Conservation (phyloP, 2,888 invertebrate genomes). For the Platynereis dumerilii region DNA sequence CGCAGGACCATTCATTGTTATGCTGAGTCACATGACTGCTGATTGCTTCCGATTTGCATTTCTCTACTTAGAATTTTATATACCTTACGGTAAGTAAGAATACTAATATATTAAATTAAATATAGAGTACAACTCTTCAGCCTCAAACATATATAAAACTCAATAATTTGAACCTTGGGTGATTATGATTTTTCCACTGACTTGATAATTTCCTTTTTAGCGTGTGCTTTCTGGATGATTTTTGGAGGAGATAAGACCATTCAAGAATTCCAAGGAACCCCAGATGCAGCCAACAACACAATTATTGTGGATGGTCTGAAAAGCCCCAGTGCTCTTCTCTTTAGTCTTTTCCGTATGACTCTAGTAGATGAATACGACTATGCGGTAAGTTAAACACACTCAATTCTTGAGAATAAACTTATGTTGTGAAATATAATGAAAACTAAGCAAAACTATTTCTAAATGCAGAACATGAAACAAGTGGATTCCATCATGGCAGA, state of each 20-base stretch:
- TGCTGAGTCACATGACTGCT: constrained; percentile 56
- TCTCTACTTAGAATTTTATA: constrained; percentile 58
- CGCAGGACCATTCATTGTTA: constrained; percentile 62
- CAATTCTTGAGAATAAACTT: too few species aligned
- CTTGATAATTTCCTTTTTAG: constrained; percentile 38
- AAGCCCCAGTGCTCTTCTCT: constrained; percentile 25
- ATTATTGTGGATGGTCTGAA: constrained; percentile 32
- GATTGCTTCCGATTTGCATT: constrained; percentile 55
- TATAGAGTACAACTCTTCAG: not conserved
- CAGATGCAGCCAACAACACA: constrained; percentile 31
- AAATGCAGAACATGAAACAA: constrained; percentile 44
- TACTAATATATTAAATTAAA: too few species aligned
- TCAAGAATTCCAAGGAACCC: constrained; percentile 32
- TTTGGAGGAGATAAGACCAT: constrained; percentile 54
- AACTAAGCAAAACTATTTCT: not conserved
- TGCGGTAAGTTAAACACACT: constrained; percentile 49
- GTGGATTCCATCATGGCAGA: constrained; percentile 57
- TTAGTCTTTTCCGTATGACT: constrained; percentile 55
- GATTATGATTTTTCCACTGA: not conserved
- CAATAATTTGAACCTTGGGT: not conserved
- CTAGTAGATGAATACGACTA: constrained; percentile 63
- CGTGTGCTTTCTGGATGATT: constrained; percentile 61
- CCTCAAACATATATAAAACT: not conserved
- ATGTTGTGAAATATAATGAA: too few species aligned
- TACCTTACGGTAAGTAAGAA: constrained; percentile 60